phyloP scores from a whole-genome alignment of 2,888 invertebrate genomes.

The Pseudococcus viburni region DNA sequence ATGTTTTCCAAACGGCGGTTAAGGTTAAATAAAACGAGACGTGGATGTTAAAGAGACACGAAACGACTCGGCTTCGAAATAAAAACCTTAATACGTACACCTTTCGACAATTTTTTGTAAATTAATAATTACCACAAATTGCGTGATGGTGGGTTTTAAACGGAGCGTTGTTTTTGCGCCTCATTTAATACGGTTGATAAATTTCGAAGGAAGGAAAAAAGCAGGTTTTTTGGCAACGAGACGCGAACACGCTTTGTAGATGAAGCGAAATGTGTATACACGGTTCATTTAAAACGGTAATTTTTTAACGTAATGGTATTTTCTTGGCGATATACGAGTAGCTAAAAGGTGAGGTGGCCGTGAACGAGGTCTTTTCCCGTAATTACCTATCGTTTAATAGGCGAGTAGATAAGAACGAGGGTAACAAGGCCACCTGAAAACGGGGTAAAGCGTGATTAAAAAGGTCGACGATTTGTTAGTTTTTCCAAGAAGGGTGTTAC shows the following conservation, averaged over 20 bases:
- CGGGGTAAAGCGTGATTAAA: not conserved
- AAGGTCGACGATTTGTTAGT: conserved; percentile 16
- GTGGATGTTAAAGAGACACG: conserved; percentile 20
- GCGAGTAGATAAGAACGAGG: not conserved
- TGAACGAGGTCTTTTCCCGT: not conserved
- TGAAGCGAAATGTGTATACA: conserved; percentile 15
- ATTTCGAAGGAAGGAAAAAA: not conserved
- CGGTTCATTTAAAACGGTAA: not conserved
- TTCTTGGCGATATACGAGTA: not conserved
- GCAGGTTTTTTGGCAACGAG: conserved; percentile 33
- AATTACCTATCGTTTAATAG: not conserved
- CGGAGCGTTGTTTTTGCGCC: conserved; percentile 22
- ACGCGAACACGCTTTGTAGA: conserved; percentile 27
- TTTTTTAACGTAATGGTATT: not conserved
- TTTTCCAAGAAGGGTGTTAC: not conserved
- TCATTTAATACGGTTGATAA: conserved; percentile 24
- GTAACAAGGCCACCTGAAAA: not conserved
- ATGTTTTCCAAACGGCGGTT: not conserved
- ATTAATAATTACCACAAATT: conserved; percentile 49
- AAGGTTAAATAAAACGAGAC: not conserved
- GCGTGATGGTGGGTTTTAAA: conserved; percentile 19
- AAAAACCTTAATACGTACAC: not conserved
- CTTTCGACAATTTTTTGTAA: conserved; percentile 13
- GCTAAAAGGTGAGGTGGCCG: not conserved
- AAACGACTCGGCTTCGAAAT: not conserved